A percentile compares a stretch with the other conserved stretches of the same genome.
These are phyloP conservation scores for Lepilemur septentrionalis DNA, from an alignment of 2,797 vertebrate genomes.

Conservation along the genomic window DNA sequence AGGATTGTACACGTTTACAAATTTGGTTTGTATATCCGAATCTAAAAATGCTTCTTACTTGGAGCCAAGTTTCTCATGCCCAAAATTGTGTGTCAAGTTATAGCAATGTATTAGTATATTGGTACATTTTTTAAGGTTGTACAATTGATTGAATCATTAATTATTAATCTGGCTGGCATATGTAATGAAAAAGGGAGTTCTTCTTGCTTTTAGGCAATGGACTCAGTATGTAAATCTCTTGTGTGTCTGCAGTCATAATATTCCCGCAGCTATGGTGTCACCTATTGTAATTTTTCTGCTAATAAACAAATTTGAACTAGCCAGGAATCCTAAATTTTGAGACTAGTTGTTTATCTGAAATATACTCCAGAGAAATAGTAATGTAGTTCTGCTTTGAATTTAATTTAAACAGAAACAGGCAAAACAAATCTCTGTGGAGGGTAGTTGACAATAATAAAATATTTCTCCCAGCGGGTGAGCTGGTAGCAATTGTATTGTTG, in stretches of 20 bases:
- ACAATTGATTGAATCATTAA: conserved; percentile 75
- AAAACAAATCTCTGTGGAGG: conserved; percentile 88
- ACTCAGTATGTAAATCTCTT: conserved; percentile 80
- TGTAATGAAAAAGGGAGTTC: conserved; percentile 79
- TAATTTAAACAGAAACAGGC: conserved; percentile 89
- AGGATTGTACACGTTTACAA: not conserved
- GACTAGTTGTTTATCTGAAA: conserved; percentile 87
- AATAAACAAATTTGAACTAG: conserved; percentile 86
- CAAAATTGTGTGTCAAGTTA: conserved; percentile 65
- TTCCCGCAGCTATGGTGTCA: conserved; percentile 81
- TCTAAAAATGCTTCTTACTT: conserved; percentile 63
- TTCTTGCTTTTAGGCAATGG: conserved; percentile 73
- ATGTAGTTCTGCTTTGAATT: conserved; percentile 86
- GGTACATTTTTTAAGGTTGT: conserved; percentile 61
- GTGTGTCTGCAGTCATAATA: conserved; percentile 75
- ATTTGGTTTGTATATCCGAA: not conserved
- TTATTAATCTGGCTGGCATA: conserved; percentile 82
- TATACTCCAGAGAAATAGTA: conserved; percentile 86
- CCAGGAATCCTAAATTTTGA: conserved; percentile 85
- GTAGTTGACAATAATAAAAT: conserved; percentile 90
- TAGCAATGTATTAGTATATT: conserved; percentile 30
- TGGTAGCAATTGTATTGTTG: conserved; percentile 87
- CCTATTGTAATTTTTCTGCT: conserved; percentile 85
- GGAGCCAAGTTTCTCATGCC: conserved; percentile 63
- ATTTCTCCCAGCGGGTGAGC: conserved; percentile 90